phyloP scores from a whole-genome alignment of 2,888 invertebrate species.

The Troides oblongomaculatus region DNA sequence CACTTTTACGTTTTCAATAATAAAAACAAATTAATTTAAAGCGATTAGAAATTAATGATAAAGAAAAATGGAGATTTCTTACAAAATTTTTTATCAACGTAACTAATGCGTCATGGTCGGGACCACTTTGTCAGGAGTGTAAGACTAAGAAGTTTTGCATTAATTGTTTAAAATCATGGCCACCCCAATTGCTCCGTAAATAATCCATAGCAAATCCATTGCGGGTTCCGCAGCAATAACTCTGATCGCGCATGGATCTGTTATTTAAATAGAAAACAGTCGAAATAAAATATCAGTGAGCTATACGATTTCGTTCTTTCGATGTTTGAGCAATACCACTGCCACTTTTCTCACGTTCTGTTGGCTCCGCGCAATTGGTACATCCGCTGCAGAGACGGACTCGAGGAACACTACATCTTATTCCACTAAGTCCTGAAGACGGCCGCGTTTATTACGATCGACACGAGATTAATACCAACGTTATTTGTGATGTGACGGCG shows the following conservation, averaged over 20 bases:
- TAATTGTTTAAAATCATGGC: not conserved
- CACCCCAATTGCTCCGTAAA: conserved; percentile 17
- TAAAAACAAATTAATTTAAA: too few species aligned
- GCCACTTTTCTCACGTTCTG: too few species aligned
- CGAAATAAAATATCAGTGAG: conserved; percentile 1
- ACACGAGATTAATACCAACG: too few species aligned
- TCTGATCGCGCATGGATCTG: conserved; percentile 29
- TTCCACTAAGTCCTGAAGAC: not conserved
- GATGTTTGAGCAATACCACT: too few species aligned
- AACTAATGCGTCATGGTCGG: too few species aligned
- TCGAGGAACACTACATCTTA: not conserved
- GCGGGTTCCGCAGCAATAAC: conserved; percentile 29
- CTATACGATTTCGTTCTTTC: not conserved
- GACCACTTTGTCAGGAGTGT: too few species aligned
- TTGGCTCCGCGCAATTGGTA: conserved; percentile 7
- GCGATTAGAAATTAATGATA: too few species aligned
- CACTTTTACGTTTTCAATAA: too few species aligned
- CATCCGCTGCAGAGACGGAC: conserved; percentile 1
- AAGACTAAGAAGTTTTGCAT: too few species aligned
- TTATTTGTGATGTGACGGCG: too few species aligned
- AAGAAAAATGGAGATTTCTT: too few species aligned
- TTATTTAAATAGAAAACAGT: conserved; percentile 30
- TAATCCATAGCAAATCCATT: conserved; percentile 26
- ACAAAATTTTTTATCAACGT: too few species aligned
- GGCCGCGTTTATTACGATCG: conserved; percentile 3